Evolutionary conservation across 53 echinoderm and acorn worm genomes (phyloP).

Genomic region (Echinarachnius parma): DNA sequence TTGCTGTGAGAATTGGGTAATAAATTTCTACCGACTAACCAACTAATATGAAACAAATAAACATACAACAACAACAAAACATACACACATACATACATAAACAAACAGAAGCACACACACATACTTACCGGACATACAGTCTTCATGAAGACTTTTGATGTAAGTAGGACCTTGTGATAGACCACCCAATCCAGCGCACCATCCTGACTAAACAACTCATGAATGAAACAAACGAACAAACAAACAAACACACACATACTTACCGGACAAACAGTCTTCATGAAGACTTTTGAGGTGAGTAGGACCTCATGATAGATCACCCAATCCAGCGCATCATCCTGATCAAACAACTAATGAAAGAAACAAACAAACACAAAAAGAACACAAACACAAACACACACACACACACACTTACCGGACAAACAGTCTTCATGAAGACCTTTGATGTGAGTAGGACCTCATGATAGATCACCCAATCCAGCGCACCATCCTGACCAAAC

Average conservation of each 20-base stretch:
- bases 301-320: slow-evolving; percentile 88
- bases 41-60: too few relatives aligned
- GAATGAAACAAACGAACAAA: background rate
- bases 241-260: too few relatives aligned
- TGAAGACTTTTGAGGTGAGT: slow-evolving; percentile 91
- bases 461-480: slow-evolving; percentile 95
- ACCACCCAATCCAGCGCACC: slow-evolving; percentile 88
- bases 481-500: slow-evolving; percentile 26
- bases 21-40: too few relatives aligned
- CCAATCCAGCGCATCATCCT: slow-evolving; percentile 81
- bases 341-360: slow-evolving; percentile 57
- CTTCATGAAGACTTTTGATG: slow-evolving; percentile 94
- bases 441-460: slow-evolving; percentile 94
- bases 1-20: too few relatives aligned
- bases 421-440: slow-evolving; percentile 90
- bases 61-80: too few relatives aligned
- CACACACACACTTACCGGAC: too few relatives aligned
- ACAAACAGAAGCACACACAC: background rate
- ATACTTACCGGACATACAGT: slow-evolving; percentile 85
- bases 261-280: slow-evolving; percentile 93
- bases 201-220: slow-evolving; percentile 66
- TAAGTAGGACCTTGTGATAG: slow-evolving; percentile 85
- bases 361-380: background rate
- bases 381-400: background rate
- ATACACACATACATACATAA: too few relatives aligned